phyloP scores from a whole-genome alignment of 2,113 vertebrate species.

The Tupaia tana region DNA sequence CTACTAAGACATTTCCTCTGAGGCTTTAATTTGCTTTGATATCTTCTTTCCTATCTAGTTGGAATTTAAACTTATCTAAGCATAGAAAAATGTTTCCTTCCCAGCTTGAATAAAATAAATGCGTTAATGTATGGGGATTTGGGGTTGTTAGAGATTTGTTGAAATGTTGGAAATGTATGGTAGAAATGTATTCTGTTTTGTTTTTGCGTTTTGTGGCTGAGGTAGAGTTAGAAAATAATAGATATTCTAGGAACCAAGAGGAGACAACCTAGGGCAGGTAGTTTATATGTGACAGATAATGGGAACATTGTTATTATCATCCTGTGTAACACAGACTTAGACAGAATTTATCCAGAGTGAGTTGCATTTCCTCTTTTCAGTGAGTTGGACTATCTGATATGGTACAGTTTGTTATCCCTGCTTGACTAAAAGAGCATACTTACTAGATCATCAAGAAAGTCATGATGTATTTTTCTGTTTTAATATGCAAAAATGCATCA shows the following conservation, averaged over 20 bases:
- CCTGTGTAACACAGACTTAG: not conserved
- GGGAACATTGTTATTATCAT: not conserved
- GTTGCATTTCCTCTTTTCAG: not conserved
- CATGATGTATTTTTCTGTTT: too few relatives aligned
- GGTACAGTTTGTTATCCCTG: not conserved
- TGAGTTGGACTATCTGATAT: not conserved
- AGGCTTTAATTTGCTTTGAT: slow-evolving; percentile 29
- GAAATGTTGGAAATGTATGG: not conserved
- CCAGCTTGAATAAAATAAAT: not conserved
- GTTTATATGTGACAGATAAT: not conserved
- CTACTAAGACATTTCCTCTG: not conserved
- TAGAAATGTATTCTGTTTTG: not conserved
- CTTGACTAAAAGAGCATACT: not conserved
- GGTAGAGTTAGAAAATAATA: not conserved
- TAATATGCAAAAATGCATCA: too few relatives aligned
- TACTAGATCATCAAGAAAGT: too few relatives aligned
- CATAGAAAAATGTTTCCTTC: slow-evolving; percentile 33
- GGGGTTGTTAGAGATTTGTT: slow-evolving; percentile 6
- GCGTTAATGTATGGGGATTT: slow-evolving; percentile 18
- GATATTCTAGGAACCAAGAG: not conserved
- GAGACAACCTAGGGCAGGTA: not conserved
- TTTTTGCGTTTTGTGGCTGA: not conserved
- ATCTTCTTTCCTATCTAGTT: not conserved
- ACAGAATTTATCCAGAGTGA: not conserved
- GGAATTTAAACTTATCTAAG: not conserved